phyloP scores from a whole-genome alignment of 2,113 vertebrate species.

The Regulus satrapa region DNA sequence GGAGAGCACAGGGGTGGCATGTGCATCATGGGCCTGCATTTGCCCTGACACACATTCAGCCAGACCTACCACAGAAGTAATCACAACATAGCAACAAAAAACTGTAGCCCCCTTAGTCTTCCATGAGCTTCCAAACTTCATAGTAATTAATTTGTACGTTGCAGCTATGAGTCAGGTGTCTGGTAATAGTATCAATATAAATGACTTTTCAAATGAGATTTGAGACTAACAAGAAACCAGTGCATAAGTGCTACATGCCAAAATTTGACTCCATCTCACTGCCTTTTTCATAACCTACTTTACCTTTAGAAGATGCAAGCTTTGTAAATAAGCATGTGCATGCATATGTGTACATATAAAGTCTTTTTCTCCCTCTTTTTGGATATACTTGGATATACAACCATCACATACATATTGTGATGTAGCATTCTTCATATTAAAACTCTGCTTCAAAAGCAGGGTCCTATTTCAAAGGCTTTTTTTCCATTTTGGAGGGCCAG shows the following conservation, averaged over 20 bases:
- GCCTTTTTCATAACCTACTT: background rate
- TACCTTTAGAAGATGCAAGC: background rate
- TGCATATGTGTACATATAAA: background rate
- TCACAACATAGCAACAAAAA: background rate
- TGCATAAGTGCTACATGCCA: background rate
- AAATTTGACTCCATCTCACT: background rate
- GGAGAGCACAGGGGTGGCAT: background rate
- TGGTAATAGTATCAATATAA: background rate
- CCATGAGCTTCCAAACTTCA: background rate
- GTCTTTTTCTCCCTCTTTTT: background rate
- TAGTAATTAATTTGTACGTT: background rate
- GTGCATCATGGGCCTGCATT: rapidly evolving
- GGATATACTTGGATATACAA: background rate
- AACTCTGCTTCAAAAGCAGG: background rate
- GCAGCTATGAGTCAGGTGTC: background rate
- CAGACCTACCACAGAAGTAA: background rate
- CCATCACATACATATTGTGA: background rate
- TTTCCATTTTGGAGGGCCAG: background rate
- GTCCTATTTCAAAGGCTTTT: background rate
- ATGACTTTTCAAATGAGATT: background rate
- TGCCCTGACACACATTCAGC: background rate
- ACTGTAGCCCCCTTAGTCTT: background rate
- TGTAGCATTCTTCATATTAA: background rate
- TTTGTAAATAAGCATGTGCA: background rate
- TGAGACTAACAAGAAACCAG: background rate